Evolutionary conservation across 1,140 invertebrate genomes (phyloP).

Genomic region (Coenobita brevimanus): DNA sequence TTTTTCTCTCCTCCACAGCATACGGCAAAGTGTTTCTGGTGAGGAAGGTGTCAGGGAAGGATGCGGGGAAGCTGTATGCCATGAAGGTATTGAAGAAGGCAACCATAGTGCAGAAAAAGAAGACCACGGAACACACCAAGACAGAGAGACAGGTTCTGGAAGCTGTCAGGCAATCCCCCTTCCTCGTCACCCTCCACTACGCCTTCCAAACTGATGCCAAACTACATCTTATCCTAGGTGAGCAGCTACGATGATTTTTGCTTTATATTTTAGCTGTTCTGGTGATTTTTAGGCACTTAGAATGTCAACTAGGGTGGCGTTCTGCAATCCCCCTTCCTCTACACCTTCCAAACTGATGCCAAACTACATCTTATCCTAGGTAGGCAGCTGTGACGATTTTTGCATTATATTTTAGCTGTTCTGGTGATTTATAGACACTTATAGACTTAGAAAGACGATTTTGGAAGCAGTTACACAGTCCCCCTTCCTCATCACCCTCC

Average conservation of each 20-base stretch:
- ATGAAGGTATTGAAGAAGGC: conserved; percentile 96
- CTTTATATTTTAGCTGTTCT: too few species aligned
- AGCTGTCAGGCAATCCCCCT: conserved; percentile 89
- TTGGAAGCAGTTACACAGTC: too few species aligned
- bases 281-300: too few species aligned
- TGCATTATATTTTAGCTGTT: too few species aligned
- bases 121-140: conserved; percentile 94
- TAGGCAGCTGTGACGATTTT: conserved; percentile 76
- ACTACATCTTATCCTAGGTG: conserved; percentile 93
- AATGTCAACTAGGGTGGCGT: too few species aligned
- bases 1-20: conserved; percentile 30
- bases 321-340: conserved; percentile 91
- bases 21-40: conserved; percentile 57
- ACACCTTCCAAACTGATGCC: conserved; percentile 94
- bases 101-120: conserved; percentile 89
- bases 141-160: conserved; percentile 92
- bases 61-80: conserved; percentile 89
- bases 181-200: conserved; percentile 93
- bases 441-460: too few species aligned
- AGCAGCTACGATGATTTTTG: conserved; percentile 73
- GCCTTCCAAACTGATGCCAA: conserved; percentile 95
- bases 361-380: conserved; percentile 94
- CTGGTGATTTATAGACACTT: too few species aligned
- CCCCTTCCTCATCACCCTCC: too few species aligned
- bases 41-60: conserved; percentile 73